phyloP scores from a whole-genome alignment of 2,797 vertebrate genomes.

The Spea hammondii region DNA sequence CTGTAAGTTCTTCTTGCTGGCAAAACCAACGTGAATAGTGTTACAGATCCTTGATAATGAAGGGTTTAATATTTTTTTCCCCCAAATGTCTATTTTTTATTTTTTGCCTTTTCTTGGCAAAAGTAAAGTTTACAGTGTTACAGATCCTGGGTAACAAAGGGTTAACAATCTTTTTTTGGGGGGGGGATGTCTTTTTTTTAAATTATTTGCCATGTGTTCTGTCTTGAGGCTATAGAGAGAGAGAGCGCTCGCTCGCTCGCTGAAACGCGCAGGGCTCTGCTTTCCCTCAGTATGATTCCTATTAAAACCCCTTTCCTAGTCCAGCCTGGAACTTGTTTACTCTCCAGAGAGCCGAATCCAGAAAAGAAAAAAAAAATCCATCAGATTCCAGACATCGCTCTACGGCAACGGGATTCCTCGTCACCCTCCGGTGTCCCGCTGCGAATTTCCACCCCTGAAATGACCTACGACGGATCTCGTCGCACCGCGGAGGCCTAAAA shows the following conservation, averaged over 20 bases:
- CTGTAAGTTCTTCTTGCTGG: too few species aligned
- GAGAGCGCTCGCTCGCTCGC: background rate
- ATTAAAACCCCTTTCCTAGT: slow-evolving; percentile 12
- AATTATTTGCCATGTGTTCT: background rate
- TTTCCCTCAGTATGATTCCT: slow-evolving; percentile 15
- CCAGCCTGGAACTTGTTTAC: slow-evolving; percentile 29
- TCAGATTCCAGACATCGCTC: slow-evolving; percentile 24
- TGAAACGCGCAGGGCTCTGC: slow-evolving; percentile 15
- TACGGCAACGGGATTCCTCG: slow-evolving; percentile 3
- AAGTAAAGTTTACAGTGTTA: too few species aligned
- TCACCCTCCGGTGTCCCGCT: background rate
- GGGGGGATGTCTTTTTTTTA: too few species aligned
- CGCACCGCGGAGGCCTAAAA: too few species aligned
- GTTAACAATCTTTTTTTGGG: too few species aligned
- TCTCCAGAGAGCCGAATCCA: slow-evolving; percentile 14
- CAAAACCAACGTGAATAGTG: too few species aligned
- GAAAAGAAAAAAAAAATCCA: background rate
- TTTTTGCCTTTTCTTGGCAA: too few species aligned
- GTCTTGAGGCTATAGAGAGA: background rate
- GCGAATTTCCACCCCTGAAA: background rate
- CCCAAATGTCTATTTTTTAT: too few species aligned
- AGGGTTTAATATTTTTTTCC: too few species aligned
- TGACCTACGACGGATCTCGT: too few species aligned
- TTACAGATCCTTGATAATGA: too few species aligned
- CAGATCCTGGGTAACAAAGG: too few species aligned